Conservation (phyloP, 2,113 vertebrate species). For the Pygoscelis adeliae region DNA sequence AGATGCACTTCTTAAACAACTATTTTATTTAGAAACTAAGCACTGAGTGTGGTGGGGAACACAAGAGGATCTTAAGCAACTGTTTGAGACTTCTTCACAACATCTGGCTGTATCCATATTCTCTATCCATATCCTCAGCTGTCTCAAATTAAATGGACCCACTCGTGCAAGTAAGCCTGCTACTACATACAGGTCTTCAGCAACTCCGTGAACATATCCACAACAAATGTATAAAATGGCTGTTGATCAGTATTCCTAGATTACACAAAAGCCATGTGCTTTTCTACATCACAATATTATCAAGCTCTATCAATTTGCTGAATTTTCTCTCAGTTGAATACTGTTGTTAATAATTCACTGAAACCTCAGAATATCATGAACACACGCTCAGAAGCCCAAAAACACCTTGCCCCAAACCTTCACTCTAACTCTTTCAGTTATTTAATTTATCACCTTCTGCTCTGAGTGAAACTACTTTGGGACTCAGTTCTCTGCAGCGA, state of each 20-base stretch:
- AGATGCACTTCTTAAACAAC: not conserved
- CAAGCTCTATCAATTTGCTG: not conserved
- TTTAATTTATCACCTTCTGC: not conserved
- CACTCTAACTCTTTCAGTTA: not conserved
- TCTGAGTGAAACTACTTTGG: not conserved
- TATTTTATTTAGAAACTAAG: not conserved
- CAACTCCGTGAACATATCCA: not conserved
- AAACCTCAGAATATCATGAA: not conserved
- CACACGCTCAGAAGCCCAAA: not conserved
- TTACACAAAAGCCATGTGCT: not conserved
- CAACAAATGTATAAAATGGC: not conserved
- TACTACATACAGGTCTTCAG: not conserved
- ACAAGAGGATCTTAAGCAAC: not conserved
- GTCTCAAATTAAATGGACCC: not conserved
- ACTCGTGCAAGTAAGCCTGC: rapidly evolving
- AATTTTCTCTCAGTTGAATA: not conserved
- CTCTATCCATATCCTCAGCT: not conserved
- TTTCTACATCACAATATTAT: not conserved
- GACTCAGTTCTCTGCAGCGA: not conserved
- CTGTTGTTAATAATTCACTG: not conserved
- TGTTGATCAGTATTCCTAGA: not conserved
- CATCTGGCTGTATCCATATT: not conserved
- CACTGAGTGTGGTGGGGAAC: not conserved
- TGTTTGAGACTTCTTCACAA: not conserved
- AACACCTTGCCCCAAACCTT: not conserved